These are phyloP conservation scores for Noctua fimbriata DNA, from an alignment of 2,888 invertebrate species.

Conservation along the genomic window DNA sequence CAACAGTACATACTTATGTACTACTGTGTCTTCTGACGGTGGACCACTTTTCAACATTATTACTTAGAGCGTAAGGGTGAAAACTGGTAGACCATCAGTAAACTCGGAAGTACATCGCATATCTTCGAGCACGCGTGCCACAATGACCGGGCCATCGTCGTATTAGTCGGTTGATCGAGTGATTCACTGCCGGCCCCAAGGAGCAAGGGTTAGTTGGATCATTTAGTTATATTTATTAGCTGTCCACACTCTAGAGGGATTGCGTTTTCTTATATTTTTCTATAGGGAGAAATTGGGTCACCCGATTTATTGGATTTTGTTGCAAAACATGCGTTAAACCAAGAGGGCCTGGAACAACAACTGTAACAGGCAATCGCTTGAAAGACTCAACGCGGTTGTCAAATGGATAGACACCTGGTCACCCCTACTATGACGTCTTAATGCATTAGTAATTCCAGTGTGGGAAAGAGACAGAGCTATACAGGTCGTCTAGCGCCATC, in stretches of 20 bases:
- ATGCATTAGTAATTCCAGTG: too few species aligned
- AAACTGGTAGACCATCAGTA: too few species aligned
- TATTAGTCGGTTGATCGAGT: slow-evolving; percentile 57
- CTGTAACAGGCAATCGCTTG: background rate
- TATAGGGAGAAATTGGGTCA: slow-evolving; percentile 43
- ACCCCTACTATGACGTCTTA: too few species aligned
- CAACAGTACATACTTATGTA: background rate
- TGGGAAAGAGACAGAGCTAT: too few species aligned
- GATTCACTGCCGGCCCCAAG: slow-evolving; percentile 39
- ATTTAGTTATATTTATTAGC: slow-evolving; percentile 63
- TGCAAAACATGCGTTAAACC: background rate
- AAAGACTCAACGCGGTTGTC: background rate
- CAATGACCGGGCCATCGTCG: slow-evolving; percentile 50
- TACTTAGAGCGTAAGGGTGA: too few species aligned
- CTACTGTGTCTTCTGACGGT: too few species aligned
- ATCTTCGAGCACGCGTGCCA: slow-evolving; percentile 30
- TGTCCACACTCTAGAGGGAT: slow-evolving; percentile 37
- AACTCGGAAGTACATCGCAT: background rate
- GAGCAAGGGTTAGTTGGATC: slow-evolving; percentile 45
- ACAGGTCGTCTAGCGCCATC: too few species aligned
- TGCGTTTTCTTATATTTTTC: slow-evolving; percentile 41
- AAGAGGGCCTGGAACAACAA: background rate
- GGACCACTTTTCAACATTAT: too few species aligned
- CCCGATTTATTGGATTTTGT: background rate
- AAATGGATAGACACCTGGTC: background rate